Base-by-base conservation (phyloP, 2,797 vertebrate species). In the Poliocrania exsul region DNA sequence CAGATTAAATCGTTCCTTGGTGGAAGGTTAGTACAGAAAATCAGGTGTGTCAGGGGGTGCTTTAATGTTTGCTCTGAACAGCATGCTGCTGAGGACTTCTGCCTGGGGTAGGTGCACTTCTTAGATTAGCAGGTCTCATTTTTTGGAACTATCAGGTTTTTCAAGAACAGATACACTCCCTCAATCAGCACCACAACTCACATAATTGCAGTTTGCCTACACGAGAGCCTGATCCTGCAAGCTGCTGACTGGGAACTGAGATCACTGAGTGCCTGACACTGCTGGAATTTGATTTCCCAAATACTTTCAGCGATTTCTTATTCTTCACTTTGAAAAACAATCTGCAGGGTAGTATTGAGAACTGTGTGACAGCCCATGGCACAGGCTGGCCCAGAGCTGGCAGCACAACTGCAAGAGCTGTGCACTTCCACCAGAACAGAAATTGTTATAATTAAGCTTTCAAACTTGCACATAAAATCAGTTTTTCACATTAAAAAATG, bases 261-360 rank as follows among this genome's bases (percentile, higher is more conserved):
- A 79, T 78, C 3, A 2, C 71, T 57, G 56, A 80, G 70, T 64
- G 28, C 83, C 81, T 93, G 60, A 49, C 81, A 1, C 90, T 94
- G 83, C 84, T 93, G 90, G 53, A 92, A 81, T 70, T 87, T 92
- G 73, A 81, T 93, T 94, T 91, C 66, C 56, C 54, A 16, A 84
- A 17, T 8, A 80, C 44, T 70, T 94, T 82, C 58, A 88, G 81
- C 86, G 83, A 81, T 88, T 96, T 92, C 71, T 80, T 75, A 50
- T 50, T 77, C 60, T 74, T 92, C 67, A 17, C 88, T 81, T 93
- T 2, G 4, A 44, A 65, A 90, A 85, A 73, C 35, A 77, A 92
- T 70, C 66, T 77, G 56, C 81, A 85, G 82, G 47, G 74, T 54
- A 16, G 14, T 40, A 61, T 67, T 82, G 92, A 56, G 92, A 92